Percentiles rank a stretch among this genome's conserved stretches.
phyloP scores from a whole-genome alignment of 2,888 invertebrate species.

The Pycnomerus fuliginosus region DNA sequence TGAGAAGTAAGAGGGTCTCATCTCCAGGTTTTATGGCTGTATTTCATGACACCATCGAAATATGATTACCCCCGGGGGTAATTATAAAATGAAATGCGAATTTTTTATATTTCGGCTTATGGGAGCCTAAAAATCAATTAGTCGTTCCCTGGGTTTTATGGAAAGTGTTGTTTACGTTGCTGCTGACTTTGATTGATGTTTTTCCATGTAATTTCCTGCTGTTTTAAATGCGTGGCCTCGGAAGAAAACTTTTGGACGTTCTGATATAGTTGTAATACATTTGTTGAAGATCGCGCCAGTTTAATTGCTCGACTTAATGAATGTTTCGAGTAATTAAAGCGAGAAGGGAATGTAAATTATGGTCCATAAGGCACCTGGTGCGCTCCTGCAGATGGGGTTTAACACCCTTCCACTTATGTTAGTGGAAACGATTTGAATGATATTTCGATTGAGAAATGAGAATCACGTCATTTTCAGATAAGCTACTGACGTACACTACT shows the following conservation, averaged over 20 bases:
- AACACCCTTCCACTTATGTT: too few relatives aligned
- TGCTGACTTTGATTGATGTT: constrained; percentile 33
- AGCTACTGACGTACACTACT: too few relatives aligned
- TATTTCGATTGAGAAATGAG: too few relatives aligned
- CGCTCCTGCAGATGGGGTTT: constrained; percentile 27
- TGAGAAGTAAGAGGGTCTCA: background rate
- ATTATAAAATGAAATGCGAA: constrained; percentile 6
- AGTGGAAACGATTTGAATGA: too few relatives aligned
- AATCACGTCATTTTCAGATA: too few relatives aligned
- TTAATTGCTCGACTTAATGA: constrained; percentile 32
- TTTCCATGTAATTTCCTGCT: constrained; percentile 27
- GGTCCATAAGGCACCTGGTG: constrained; percentile 33
- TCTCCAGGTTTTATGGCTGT: constrained; percentile 14
- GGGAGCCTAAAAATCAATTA: too few relatives aligned
- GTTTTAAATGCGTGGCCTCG: constrained; percentile 23
- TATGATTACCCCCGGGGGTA: constrained; percentile 24
- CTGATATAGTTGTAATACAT: too few relatives aligned
- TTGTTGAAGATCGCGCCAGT: constrained; percentile 6
- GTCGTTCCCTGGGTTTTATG: too few relatives aligned
- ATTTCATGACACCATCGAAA: constrained; percentile 24
- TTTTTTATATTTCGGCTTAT: background rate
- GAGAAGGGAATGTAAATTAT: constrained; percentile 33
- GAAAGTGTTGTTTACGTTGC: constrained; percentile 25
- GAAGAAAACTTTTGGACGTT: too few relatives aligned
- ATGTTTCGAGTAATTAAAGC: constrained; percentile 34